Evolutionary conservation across 2,888 invertebrate genomes (phyloP).

Genomic region (Crocallis elinguaria): DNA sequence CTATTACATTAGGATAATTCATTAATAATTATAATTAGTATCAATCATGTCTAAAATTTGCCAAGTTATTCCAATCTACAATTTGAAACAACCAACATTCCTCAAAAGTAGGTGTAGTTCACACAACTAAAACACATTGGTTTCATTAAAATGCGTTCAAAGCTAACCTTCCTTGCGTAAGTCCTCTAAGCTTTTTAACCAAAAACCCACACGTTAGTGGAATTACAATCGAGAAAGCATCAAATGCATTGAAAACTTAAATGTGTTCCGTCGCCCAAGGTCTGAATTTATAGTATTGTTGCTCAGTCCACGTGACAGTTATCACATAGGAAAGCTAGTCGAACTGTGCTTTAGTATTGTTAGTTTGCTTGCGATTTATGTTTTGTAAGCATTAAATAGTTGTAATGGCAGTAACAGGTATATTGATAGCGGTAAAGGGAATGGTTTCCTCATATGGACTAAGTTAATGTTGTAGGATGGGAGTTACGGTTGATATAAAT

Average conservation of each 20-base stretch:
- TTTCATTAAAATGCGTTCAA: too few species aligned
- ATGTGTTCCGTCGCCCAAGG: slow-evolving; percentile 66
- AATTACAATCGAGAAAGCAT: slow-evolving; percentile 61
- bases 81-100: too few species aligned
- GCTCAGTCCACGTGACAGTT: slow-evolving; percentile 70
- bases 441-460: slow-evolving; percentile 21
- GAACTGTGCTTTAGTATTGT: slow-evolving; percentile 60
- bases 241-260: slow-evolving; percentile 73
- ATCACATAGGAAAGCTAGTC: slow-evolving; percentile 64
- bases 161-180: too few species aligned
- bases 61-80: too few species aligned
- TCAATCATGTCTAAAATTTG: too few species aligned
- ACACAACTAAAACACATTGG: too few species aligned
- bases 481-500: slow-evolving; percentile 17
- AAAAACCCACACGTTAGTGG: slow-evolving; percentile 49
- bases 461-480: slow-evolving; percentile 10
- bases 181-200: too few species aligned
- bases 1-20: too few species aligned
- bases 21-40: too few species aligned
- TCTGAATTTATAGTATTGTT: slow-evolving; percentile 71
- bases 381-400: slow-evolving; percentile 54
- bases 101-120: too few species aligned
- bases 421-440: slow-evolving; percentile 26
- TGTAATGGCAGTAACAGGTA: slow-evolving; percentile 49
- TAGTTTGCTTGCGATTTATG: slow-evolving; percentile 61